Base-by-base conservation (phyloP, 2,888 invertebrate genomes). In the Ectobius pallidus region DNA sequence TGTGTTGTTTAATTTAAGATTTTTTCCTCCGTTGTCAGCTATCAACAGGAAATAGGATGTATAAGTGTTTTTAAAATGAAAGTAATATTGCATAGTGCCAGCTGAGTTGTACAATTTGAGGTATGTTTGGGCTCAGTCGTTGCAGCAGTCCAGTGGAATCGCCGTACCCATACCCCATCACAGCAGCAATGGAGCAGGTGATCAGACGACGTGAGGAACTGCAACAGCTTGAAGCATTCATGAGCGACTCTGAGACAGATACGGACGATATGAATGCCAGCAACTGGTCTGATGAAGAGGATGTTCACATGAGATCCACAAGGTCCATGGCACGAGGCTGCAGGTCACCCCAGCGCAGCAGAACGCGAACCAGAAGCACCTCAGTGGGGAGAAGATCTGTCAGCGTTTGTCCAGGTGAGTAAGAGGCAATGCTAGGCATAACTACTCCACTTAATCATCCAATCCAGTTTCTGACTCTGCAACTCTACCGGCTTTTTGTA, bases 141-240 rank as follows among this genome's bases (percentile, higher is more conserved):
- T 65, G 67, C 52, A 52, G 42, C 32, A 71, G 71, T 55, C 67
- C 67, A 39, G 22, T 49, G 16, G 39, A 65, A 7, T 63, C 63
- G 32, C 42, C 55, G 2, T 65, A 32, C 7, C 42, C 39, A n/a
- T 49, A 42, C 16, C 39, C 74, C 9, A 20, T 70, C 27, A 73
- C 73, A 3, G 52, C 42, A 3, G 73, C 70, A 32, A 73, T 73
- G 73, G 71, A 73, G 20, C 55, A 58, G 39, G 65, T 73, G n/a
- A 27, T 73, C 2, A 27, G 30, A 58, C 30, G 70, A 44, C 65
- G 39, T 62, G 58, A 74, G 52, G 62, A 73, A 42, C 44, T 70
- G 16, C 65, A 18, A 1, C 65, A 46, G 16, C 16, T 42, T 22
- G 65, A 65, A 27, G 25, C 52, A 11, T 52, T 20, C 22, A 25